Evolutionary conservation across 2,113 vertebrate species (phyloP).

Genomic region (Pardalotus punctatus): DNA sequence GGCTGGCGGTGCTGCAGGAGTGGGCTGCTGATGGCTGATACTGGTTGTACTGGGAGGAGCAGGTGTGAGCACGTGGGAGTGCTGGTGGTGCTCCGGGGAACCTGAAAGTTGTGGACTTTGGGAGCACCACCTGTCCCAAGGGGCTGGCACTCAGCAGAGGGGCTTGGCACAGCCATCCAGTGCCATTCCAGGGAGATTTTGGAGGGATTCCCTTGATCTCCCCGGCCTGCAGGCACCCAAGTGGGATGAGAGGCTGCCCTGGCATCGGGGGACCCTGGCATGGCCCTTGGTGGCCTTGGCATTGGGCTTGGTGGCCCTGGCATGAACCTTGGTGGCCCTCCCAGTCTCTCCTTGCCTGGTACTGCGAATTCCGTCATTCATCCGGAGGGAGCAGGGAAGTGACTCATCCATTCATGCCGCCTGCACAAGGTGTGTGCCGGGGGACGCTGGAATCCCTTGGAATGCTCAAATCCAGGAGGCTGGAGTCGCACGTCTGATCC

Average conservation of each 20-base stretch:
- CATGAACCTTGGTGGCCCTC: neutral
- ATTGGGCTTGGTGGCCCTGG: neutral
- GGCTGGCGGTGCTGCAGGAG: neutral
- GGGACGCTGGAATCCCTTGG: neutral
- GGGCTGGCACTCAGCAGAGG: neutral
- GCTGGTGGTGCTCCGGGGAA: neutral
- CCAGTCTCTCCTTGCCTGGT: fast-evolving
- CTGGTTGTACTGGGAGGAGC: neutral
- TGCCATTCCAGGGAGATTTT: neutral
- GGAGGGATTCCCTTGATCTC: too few species aligned
- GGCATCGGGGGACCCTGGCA: fast-evolving
- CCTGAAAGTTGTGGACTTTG: neutral
- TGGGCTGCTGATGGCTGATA: neutral
- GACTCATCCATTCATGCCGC: neutral
- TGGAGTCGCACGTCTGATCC: fast-evolving
- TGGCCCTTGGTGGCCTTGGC: neutral
- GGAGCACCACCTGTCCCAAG: neutral
- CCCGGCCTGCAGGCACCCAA: fast-evolving
- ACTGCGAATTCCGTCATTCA: neutral
- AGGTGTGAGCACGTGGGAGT: neutral
- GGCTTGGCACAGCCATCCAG: neutral
- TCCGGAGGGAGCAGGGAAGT: neutral
- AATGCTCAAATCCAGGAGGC: neutral
- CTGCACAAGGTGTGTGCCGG: neutral
- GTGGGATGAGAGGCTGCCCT: too few species aligned